Percentiles rank a stretch among this genome's conserved stretches.
phyloP scores from a whole-genome alignment of 1,140 invertebrate species.

The Drosophila santomea region DNA sequence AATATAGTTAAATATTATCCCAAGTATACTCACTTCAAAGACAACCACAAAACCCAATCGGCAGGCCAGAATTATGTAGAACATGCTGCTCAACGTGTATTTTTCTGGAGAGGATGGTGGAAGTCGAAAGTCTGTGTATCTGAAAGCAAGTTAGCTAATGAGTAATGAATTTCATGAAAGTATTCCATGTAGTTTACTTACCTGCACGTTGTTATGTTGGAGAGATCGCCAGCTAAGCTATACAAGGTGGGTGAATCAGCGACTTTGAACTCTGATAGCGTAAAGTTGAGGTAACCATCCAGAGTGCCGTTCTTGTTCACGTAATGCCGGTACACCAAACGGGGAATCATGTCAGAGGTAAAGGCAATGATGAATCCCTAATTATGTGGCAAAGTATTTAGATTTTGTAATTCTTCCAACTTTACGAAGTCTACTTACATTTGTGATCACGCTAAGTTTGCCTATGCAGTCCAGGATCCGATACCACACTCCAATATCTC shows the following conservation, averaged over 20 bases:
- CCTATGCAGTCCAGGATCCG: conserved; percentile 95
- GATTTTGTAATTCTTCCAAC: not conserved
- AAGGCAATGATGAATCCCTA: conserved; percentile 99
- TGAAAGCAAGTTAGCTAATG: conserved; percentile 6
- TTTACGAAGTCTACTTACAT: conserved; percentile 88
- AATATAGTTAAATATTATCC: not conserved
- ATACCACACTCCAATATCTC: conserved; percentile 97
- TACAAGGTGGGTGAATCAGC: conserved; percentile 88
- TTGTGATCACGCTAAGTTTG: conserved; percentile 96
- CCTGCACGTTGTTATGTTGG: conserved; percentile 84
- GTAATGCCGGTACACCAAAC: conserved; percentile 91
- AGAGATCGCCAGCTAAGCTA: conserved; percentile 66
- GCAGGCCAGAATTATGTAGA: conserved; percentile 96
- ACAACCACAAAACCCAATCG: conserved; percentile 95
- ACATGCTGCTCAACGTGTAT: conserved; percentile 91
- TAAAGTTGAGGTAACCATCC: conserved; percentile 92
- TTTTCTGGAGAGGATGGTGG: conserved; percentile 88
- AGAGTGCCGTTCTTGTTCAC: conserved; percentile 88
- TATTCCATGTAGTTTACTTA: conserved; percentile 24
- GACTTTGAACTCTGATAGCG: conserved; percentile 92
- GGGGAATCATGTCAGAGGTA: conserved; percentile 98
- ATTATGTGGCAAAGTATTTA: conserved; percentile 2
- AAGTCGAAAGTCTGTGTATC: conserved; percentile 90
- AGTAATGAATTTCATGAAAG: not conserved
- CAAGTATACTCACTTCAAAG: conserved; percentile 91